phyloP scores from a whole-genome alignment of 2,888 invertebrate species.

The Thymelicus sylvestris region DNA sequence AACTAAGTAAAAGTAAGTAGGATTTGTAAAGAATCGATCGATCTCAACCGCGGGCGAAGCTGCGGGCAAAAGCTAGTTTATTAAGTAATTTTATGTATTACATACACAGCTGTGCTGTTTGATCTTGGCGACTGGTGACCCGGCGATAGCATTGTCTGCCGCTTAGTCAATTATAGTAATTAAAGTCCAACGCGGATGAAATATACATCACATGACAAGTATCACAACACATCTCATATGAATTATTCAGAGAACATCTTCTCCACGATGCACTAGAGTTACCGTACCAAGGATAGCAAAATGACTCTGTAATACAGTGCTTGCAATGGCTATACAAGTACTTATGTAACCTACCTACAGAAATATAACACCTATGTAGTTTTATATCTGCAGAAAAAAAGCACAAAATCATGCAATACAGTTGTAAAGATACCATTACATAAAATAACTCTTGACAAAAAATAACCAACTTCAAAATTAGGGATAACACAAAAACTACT shows the following conservation, averaged over 20 bases:
- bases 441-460: too few species aligned
- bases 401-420: neutral
- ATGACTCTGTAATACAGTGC: neutral
- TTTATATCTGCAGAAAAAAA: neutral
- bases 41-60: too few species aligned
- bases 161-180: constrained; percentile 50
- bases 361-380: too few species aligned
- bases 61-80: too few species aligned
- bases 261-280: constrained; percentile 2
- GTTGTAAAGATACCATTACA: too few species aligned
- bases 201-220: constrained; percentile 44
- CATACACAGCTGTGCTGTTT: neutral
- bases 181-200: constrained; percentile 53
- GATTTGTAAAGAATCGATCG: too few species aligned
- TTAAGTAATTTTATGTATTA: neutral
- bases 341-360: neutral
- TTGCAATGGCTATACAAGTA: neutral
- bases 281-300: constrained; percentile 18
- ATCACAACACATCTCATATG: constrained; percentile 38
- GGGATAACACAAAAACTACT: too few species aligned
- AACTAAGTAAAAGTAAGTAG: too few species aligned
- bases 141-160: constrained; percentile 17
- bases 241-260: constrained; percentile 55
- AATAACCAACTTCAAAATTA: too few species aligned
- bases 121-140: constrained; percentile 22